Evolutionary conservation across 2,888 invertebrate genomes (phyloP).

Genomic region (Drosophila mulleri): DNA sequence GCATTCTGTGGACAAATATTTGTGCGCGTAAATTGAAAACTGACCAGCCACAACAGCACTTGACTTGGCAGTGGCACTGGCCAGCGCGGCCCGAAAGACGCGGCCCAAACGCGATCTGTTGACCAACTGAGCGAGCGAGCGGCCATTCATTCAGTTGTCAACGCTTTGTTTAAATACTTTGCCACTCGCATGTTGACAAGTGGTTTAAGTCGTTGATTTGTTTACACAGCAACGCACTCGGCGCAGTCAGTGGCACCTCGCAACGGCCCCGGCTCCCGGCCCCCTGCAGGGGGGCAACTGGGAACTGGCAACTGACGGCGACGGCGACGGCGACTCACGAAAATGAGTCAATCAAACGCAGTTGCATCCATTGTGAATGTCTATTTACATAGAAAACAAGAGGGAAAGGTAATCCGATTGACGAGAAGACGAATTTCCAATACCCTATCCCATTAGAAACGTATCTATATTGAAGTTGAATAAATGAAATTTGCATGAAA

Average conservation of each 20-base stretch:
- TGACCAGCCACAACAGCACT: constrained; percentile 82
- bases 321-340: constrained; percentile 57
- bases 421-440: not conserved
- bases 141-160: constrained; percentile 76
- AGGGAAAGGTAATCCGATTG: not conserved
- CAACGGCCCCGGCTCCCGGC: not conserved
- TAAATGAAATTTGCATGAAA: not conserved
- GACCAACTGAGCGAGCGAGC: constrained; percentile 35
- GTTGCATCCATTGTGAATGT: constrained; percentile 58
- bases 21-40: constrained; percentile 77
- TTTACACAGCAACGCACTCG: constrained; percentile 68
- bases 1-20: constrained; percentile 79
- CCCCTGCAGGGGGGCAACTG: not conserved
- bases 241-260: constrained; percentile 42
- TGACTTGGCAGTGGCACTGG: constrained; percentile 63
- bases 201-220: constrained; percentile 81
- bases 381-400: constrained; percentile 60
- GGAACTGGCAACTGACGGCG: not conserved
- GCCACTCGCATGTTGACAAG: constrained; percentile 80
- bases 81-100: constrained; percentile 31
- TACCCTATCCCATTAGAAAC: not conserved
- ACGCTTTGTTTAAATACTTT: constrained; percentile 80
- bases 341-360: constrained; percentile 79
- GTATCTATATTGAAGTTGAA: not conserved
- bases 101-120: constrained; percentile 39